Evolutionary conservation across 2,888 invertebrate species (phyloP), one percentile per base, ranked within the genome.

Genomic region (Zaprionus lineosus): DNA sequence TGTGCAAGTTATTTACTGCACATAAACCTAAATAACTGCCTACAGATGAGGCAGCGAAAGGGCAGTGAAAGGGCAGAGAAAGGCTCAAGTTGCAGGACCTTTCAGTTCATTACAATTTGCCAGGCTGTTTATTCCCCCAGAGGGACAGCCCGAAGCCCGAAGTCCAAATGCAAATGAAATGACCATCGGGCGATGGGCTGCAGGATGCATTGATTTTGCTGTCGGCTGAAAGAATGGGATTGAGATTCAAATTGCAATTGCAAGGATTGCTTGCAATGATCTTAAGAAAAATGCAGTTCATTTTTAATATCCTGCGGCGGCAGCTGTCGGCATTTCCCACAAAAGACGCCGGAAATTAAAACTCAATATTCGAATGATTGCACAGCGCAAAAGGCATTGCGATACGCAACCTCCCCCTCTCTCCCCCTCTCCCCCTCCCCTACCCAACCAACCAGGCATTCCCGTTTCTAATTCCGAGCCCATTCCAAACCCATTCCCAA

Each of bases 331-430:
- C 76, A 46, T 29, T 50, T 51, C 50, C 33, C 53, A 65, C 51
- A 77, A 79, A 77, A 65, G 65, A 43, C 41, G 58, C 74, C 84
- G 81, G 84, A 81, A 84, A 81, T 81, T 81, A 81, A 81, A 81
- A 81, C 81, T 81, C 84, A 81, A 81, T 84, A 81, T 81, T 77
- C 84, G 67, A 84, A 41, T 84, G 78, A 84, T 75, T 73, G 82
- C 67, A 41, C 58, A 53, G 50, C 19, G 58, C 39, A 34, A 58
- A 58, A 53, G 29, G 46, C 52, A 47, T 46, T 36, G 46, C 46
- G 51, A 51, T 44, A 29, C 43, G 24, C 50, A 37, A 16, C 44
- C 34, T 8, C 28, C 31, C 7, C 16, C 37, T 8, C 12, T 15
- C 1, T 24, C 24, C 8, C 29, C 21, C 8, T 29, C 18, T 16